Evolutionary conservation across 2,797 vertebrate species (phyloP), one percentile per base, ranked within the genome.

Genomic region (Esox masquinongy): DNA sequence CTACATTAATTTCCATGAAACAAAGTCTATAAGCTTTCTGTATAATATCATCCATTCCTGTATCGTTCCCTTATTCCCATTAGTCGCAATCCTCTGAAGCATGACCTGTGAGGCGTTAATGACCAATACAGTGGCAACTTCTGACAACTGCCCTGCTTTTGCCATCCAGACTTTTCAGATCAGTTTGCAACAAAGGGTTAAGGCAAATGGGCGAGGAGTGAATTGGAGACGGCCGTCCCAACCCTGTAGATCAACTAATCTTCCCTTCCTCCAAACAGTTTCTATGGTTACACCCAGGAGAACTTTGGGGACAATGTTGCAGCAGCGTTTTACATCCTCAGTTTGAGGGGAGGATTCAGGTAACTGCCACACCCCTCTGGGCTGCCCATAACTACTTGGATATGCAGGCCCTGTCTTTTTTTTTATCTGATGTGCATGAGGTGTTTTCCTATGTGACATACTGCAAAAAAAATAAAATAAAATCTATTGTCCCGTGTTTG

Each of bases 281-380:
- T 86, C 80, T 88, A 76, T 70, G 14, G 75, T n/a, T 79, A 84
- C 77, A 84, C 91, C 0, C 17, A 82, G 73, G 16, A 36, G 0
- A 24, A 0, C 0, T 88, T 93, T 1, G 96, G 96, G 0, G 26
- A 77, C 0, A 74, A 94, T 7, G 4, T 93, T 0, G 92, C 88
- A 2, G 85, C 94, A 0, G 95, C 94, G 0, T 83, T 83, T 86
- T 97, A 88, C 78, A 49, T 94, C 77, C 81, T 97, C 80, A 85
- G 77, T 66, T 75, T 93, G 15, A 91, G 89, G 5, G 97, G 97
- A 49, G 79, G 88, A 3, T 92, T 97, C 82, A 94, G 95, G 96
- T 97, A 93, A 82, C 61, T 51, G 4, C 1, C n/a, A 22, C 51
- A 15, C 36, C 17, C n/a, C 14, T 67, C 12, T 73, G 36, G 8